A percentile compares a stretch with the other conserved stretches of the same genome.
These are phyloP conservation scores for Nymphalis urticae DNA, from an alignment of 2,888 invertebrate species.

Conservation along the genomic window DNA sequence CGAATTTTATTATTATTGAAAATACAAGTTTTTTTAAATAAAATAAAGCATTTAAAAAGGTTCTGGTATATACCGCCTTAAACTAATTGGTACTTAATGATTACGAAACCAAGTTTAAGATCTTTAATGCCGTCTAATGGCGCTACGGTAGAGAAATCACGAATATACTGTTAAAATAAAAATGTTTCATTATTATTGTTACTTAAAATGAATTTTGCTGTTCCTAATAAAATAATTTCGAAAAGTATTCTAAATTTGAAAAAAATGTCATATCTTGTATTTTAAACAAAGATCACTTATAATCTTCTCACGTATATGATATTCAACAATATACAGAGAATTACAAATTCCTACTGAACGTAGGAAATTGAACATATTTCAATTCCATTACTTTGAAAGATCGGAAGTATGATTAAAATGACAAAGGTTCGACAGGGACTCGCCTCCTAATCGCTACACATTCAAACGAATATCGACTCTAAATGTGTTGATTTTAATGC, in stretches of 20 bases:
- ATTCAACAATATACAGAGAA: constrained; percentile 56
- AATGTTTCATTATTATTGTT: neutral
- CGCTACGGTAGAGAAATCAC: constrained; percentile 23
- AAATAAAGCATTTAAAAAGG: too few relatives aligned
- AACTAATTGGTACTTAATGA: constrained; percentile 30
- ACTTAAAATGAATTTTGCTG: too few relatives aligned
- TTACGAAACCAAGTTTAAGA: constrained; percentile 30
- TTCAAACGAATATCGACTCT: constrained; percentile 61
- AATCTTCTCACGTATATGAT: constrained; percentile 27
- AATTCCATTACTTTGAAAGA: constrained; percentile 80
- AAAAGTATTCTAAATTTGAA: too few relatives aligned
- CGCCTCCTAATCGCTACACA: constrained; percentile 48
- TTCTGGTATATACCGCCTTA: constrained; percentile 21
- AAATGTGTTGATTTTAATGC: constrained; percentile 50
- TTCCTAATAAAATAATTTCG: too few relatives aligned
- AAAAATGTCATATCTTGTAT: too few relatives aligned
- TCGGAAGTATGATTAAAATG: constrained; percentile 79
- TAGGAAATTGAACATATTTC: constrained; percentile 81
- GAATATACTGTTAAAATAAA: constrained; percentile 15
- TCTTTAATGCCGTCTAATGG: constrained; percentile 33
- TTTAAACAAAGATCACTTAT: too few relatives aligned
- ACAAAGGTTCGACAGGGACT: constrained; percentile 79
- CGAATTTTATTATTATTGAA: too few relatives aligned
- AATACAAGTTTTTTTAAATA: too few relatives aligned
- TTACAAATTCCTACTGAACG: constrained; percentile 63